Conservation (phyloP, 2,888 invertebrate genomes). For the Galeopsomyia nigrocyanea region DNA sequence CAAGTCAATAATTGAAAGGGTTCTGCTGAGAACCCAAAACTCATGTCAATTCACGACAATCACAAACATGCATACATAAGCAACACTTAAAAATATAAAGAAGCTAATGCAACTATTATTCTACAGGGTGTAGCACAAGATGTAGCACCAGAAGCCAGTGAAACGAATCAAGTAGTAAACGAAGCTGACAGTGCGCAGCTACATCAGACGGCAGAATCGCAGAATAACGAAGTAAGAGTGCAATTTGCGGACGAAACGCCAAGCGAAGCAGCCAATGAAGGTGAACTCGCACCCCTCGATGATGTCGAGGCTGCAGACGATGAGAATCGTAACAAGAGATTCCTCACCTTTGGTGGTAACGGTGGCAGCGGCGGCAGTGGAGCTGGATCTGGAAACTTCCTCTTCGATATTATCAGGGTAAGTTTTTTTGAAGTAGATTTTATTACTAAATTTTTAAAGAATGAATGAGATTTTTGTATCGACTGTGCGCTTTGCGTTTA, state of each 20-base stretch:
- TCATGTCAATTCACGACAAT: slow-evolving; percentile 28
- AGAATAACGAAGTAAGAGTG: slow-evolving; percentile 75
- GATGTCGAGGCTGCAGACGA: slow-evolving; percentile 81
- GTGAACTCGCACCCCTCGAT: slow-evolving; percentile 80
- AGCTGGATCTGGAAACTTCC: slow-evolving; percentile 88
- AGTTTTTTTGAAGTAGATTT: slow-evolving; percentile 66
- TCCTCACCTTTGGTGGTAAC: slow-evolving; percentile 74
- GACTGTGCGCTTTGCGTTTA: too few species aligned
- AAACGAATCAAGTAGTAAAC: slow-evolving; percentile 64
- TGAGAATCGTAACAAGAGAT: slow-evolving; percentile 87
- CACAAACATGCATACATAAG: too few species aligned
- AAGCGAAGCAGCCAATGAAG: slow-evolving; percentile 69
- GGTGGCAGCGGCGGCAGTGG: slow-evolving; percentile 64
- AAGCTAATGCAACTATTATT: too few species aligned
- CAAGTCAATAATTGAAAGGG: neutral
- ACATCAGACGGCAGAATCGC: slow-evolving; percentile 72
- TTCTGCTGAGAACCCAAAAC: neutral
- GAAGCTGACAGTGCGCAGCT: slow-evolving; percentile 53
- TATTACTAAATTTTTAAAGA: too few species aligned
- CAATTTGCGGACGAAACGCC: slow-evolving; percentile 71
- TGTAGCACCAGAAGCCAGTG: slow-evolving; percentile 62
- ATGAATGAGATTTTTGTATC: too few species aligned
- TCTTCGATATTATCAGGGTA: slow-evolving; percentile 91
- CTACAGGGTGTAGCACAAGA: slow-evolving; percentile 55
- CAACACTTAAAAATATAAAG: too few species aligned